These are phyloP conservation scores for Coccyzus lansbergi DNA, from an alignment of 2,797 vertebrate genomes.

Conservation along the genomic window DNA sequence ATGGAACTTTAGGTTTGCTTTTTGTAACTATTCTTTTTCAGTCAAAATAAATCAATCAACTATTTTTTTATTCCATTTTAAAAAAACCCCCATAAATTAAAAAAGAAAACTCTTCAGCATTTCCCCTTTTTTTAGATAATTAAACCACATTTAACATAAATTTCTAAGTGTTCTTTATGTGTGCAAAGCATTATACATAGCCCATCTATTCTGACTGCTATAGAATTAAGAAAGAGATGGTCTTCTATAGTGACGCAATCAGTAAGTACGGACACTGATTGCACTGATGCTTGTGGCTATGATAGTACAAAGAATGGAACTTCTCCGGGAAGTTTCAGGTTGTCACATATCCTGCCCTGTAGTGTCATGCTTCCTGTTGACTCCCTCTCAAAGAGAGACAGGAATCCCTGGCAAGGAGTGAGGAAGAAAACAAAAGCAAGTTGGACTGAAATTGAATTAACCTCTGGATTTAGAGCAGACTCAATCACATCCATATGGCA, in stretches of 20 bases:
- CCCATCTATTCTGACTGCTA: not conserved
- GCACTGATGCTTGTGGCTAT: not conserved
- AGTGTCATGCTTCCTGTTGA: constrained; percentile 64
- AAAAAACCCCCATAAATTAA: not conserved
- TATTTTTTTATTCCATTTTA: not conserved
- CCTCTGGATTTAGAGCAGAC: not conserved
- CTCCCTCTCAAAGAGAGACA: not conserved
- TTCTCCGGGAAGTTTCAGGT: constrained; percentile 32
- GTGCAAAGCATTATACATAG: not conserved
- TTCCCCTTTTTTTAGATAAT: not conserved
- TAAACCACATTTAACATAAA: not conserved
- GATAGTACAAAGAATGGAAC: constrained; percentile 10
- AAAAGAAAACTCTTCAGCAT: not conserved
- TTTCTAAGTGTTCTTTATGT: not conserved
- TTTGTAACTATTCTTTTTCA: not conserved
- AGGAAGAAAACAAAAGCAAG: not conserved
- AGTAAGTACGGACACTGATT: not conserved
- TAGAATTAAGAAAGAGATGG: not conserved
- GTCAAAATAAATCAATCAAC: not conserved
- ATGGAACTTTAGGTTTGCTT: not conserved
- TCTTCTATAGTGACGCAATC: not conserved
- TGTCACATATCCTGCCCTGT: constrained; percentile 39
- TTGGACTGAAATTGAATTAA: not conserved
- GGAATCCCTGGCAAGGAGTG: not conserved
- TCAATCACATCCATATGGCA: not conserved